Evolutionary conservation across 2,888 invertebrate genomes (phyloP), one percentile per base, ranked within the genome.

Genomic region (Aporophyla nigra): DNA sequence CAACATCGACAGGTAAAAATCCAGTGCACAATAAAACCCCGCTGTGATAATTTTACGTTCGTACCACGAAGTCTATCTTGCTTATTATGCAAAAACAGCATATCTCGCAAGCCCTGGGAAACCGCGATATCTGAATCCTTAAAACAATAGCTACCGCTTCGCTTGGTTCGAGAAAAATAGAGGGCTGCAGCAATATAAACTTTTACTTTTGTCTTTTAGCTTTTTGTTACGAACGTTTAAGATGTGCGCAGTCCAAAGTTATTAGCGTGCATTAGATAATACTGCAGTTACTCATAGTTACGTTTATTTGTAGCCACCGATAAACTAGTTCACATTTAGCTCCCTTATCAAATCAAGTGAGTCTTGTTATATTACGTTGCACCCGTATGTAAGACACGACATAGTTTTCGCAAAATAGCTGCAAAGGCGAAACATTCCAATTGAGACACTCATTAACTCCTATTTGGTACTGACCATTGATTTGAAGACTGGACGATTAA

Each of bases 291-390:
- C 61, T 80, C 76, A 77, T 78, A 69, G 73, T 56, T 43, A 59
- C 58, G 61, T 82, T 75, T 88, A 82, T 84, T 78, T 87, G 67
- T 82, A 78, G 58, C 59, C 33, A 56, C 66, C 59, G 87, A 87
- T 87, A 84, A 87, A 80, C 77, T 72, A 80, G 80, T 86, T 84
- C 81, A 84, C 75, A 86, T 84, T 87, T 84, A 86, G 82, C 82
- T 80, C 71, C 24, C 84, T 88, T 88, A 87, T 88, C 87, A 69
- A 76, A 76, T 75, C 77, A 66, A 84, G 69, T 72, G 75, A 73
- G 76, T 81, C 76, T 84, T 71, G 78, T 79, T 81, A 76, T 75
- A 84, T 70, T 70, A 72, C 81, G 67, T 66, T 79, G 70, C 56
- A 79, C 71, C 76, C 27, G 53, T 76, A 59, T 62, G 49, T 58